A percentile compares a stretch with the other conserved stretches of the same genome.
Evolutionary conservation across 1,140 invertebrate species (phyloP).

Genomic region (Ceratosolen solmsi): DNA sequence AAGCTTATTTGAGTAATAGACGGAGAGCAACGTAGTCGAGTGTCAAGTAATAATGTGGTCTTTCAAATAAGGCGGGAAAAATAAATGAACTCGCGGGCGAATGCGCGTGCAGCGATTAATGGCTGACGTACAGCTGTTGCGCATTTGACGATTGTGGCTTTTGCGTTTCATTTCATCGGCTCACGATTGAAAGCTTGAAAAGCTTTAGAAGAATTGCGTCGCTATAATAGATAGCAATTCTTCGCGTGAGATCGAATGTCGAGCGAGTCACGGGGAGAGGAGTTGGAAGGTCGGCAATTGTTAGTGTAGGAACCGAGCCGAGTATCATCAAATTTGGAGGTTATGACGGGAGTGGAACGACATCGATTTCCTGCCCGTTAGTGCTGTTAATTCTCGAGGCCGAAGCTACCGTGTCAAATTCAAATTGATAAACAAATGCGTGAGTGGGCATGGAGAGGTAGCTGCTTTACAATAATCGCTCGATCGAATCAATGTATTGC

Average conservation of each 20-base stretch:
- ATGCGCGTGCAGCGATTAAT: constrained; percentile 42
- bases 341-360: constrained; percentile 2
- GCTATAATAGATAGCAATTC: too few relatives aligned
- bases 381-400: constrained; percentile 1
- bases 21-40: too few relatives aligned
- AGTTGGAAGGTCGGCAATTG: too few relatives aligned
- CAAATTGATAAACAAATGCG: constrained; percentile 4
- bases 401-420: not conserved
- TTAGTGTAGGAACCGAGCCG: not conserved
- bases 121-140: constrained; percentile 53
- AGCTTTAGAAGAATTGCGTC: too few relatives aligned
- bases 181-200: too few relatives aligned
- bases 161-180: not conserved
- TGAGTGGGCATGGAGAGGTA: not conserved
- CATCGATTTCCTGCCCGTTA: not conserved
- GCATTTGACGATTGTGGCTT: constrained; percentile 54
- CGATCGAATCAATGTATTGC: not conserved
- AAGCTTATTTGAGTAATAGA: too few relatives aligned
- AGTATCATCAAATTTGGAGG: not conserved
- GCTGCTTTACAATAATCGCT: too few relatives aligned
- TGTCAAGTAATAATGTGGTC: too few relatives aligned
- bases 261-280: too few relatives aligned
- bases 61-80: constrained; percentile 19
- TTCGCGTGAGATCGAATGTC: not conserved
- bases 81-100: not conserved